Evolutionary conservation across 2,113 vertebrate species (phyloP).

Genomic region (Arvicanthis niloticus): DNA sequence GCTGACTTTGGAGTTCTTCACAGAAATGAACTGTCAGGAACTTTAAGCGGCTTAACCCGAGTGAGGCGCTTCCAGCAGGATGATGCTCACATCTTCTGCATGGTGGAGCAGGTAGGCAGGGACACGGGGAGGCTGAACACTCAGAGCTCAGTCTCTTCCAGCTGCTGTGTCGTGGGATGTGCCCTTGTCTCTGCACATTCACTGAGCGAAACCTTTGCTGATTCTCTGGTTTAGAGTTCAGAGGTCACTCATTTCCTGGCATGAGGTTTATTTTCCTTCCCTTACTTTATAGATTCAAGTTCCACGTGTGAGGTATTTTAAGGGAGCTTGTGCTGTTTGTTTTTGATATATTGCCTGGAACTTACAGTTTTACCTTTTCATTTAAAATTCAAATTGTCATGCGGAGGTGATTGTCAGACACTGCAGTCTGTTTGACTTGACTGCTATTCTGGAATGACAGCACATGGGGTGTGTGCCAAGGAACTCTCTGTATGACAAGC

Average conservation of each 20-base stretch:
- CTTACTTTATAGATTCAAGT: constrained; percentile 32
- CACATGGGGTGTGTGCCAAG: neutral
- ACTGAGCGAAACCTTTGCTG: neutral
- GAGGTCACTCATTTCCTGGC: neutral
- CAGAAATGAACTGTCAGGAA: constrained; percentile 94
- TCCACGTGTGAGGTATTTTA: neutral
- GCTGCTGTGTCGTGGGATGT: neutral
- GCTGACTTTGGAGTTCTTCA: constrained; percentile 98
- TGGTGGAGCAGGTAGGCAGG: constrained; percentile 93
- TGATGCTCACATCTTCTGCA: constrained; percentile 98
- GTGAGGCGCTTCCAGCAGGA: constrained; percentile 97
- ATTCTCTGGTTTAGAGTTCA: neutral
- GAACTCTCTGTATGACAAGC: neutral
- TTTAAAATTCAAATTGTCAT: neutral
- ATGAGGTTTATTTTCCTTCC: neutral
- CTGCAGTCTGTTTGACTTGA: neutral
- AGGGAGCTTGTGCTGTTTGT: neutral
- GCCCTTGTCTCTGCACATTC: neutral
- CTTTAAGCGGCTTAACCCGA: constrained; percentile 93
- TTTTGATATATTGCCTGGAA: neutral
- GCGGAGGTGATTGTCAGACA: neutral
- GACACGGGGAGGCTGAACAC: neutral
- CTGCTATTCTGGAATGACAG: neutral
- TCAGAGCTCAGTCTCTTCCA: neutral
- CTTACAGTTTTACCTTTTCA: constrained; percentile 29